Conservation (phyloP, 2,797 vertebrate species). For the Pagetopsis macropterus region DNA sequence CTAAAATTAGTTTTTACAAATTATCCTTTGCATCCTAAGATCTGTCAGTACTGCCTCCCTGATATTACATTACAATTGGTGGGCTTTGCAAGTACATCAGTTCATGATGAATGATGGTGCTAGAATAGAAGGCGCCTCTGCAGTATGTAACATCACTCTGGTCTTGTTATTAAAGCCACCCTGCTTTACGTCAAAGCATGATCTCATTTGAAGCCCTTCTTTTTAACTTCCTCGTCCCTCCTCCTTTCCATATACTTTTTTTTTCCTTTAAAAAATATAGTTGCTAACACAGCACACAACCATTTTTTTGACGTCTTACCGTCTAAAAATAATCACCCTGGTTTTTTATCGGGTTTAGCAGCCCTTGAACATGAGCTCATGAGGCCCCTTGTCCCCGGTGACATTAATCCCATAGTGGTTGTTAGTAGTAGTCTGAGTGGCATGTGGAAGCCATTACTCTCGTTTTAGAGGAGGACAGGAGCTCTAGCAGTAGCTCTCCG, state of each 20-base stretch:
- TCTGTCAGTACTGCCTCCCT: slow-evolving; percentile 56
- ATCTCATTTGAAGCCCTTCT: slow-evolving; percentile 75
- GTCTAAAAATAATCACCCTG: slow-evolving; percentile 76
- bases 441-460: slow-evolving; percentile 85
- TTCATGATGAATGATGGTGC: slow-evolving; percentile 65
- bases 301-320: slow-evolving; percentile 63
- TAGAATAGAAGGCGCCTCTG: slow-evolving; percentile 61
- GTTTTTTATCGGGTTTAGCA: slow-evolving; percentile 73
- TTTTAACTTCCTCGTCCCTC: slow-evolving; percentile 54
- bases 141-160: slow-evolving; percentile 71
- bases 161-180: slow-evolving; percentile 71
- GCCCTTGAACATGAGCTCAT: slow-evolving; percentile 78
- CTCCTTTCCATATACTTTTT: slow-evolving; percentile 43
- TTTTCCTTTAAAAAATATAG: slow-evolving; percentile 63
- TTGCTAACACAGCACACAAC: slow-evolving; percentile 65
- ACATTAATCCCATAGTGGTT: slow-evolving; percentile 79
- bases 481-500: slow-evolving; percentile 65
- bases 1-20: slow-evolving; percentile 39
- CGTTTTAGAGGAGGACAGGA: slow-evolving; percentile 78
- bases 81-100: slow-evolving; percentile 56
- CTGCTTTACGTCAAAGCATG: slow-evolving; percentile 77
- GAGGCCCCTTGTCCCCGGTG: slow-evolving; percentile 77
- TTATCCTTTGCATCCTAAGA: slow-evolving; percentile 45
- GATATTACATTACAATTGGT: slow-evolving; percentile 67
- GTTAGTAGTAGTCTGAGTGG: slow-evolving; percentile 78